A percentile compares a stretch with the other conserved stretches of the same genome.
phyloP scores from a whole-genome alignment of 2,888 invertebrate species.

The Agapetus fuscipes region DNA sequence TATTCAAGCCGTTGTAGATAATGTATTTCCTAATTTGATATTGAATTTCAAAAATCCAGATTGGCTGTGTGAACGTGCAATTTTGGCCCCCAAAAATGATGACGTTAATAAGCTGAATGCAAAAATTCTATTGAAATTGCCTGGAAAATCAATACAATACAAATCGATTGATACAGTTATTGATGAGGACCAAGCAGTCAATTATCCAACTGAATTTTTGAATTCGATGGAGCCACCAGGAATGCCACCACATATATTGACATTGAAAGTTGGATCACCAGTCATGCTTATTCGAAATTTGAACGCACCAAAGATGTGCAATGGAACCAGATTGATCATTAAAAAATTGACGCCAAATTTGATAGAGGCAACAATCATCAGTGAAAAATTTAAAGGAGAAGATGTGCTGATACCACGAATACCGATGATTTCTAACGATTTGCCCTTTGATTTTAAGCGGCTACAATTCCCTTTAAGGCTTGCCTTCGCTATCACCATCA shows the following conservation, averaged over 20 bases:
- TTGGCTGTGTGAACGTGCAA: too few species aligned
- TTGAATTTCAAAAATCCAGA: too few species aligned
- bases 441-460: slow-evolving; percentile 24
- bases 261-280: slow-evolving; percentile 24
- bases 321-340: slow-evolving; percentile 17
- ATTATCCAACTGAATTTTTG: slow-evolving; percentile 23
- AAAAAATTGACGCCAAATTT: slow-evolving; percentile 25
- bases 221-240: slow-evolving; percentile 24
- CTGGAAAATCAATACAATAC: too few species aligned
- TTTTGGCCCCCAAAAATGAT: too few species aligned
- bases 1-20: too few species aligned
- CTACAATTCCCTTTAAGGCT: slow-evolving; percentile 25
- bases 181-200: slow-evolving; percentile 19
- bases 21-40: too few species aligned
- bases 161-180: slow-evolving; percentile 22
- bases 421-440: slow-evolving; percentile 26
- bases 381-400: slow-evolving; percentile 17
- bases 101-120: too few species aligned
- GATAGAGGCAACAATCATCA: slow-evolving; percentile 25
- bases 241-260: slow-evolving; percentile 23
- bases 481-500: slow-evolving; percentile 26
- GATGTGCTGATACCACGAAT: slow-evolving; percentile 26
- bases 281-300: slow-evolving; percentile 25
- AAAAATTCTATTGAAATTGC: too few species aligned
- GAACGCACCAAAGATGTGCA: slow-evolving; percentile 22